Conservation (phyloP, 2,888 invertebrate genomes). For the Capitulum mitella region DNA sequence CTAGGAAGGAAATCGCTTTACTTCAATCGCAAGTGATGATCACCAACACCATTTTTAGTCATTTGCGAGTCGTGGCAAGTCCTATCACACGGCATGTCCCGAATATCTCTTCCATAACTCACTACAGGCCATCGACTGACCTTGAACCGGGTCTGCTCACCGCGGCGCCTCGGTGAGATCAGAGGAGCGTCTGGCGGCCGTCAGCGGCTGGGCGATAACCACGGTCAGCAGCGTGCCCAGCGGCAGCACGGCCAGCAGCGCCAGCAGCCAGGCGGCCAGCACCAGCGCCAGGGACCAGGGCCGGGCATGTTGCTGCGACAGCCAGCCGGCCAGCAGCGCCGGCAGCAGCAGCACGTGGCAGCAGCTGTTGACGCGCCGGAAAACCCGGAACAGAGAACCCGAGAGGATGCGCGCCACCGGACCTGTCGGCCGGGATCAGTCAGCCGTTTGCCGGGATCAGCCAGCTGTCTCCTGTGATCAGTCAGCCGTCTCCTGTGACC, state of each 20-base stretch:
- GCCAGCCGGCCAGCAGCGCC: background rate
- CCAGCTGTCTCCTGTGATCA: no score
- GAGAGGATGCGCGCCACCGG: background rate
- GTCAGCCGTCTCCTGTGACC: no score
- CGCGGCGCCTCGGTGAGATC: no score
- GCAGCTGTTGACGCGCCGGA: background rate
- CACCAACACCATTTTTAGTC: no score
- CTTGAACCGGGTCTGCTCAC: no score
- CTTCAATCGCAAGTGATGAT: no score
- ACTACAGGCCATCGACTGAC: no score
- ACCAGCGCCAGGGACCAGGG: background rate
- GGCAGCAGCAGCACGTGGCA: background rate
- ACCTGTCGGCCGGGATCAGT: background rate
- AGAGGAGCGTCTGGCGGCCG: background rate
- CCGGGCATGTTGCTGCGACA: background rate
- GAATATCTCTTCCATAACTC: no score
- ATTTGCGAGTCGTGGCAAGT: no score
- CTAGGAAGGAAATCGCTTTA: no score
- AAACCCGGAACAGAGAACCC: background rate
- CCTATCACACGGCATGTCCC: no score
- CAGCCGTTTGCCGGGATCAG: no score
- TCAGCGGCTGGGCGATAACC: background rate
- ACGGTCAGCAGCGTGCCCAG: background rate
- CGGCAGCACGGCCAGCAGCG: background rate
- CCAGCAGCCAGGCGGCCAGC: background rate